These are phyloP conservation scores for Catamblyrhynchus diadema DNA, from an alignment of 2,797 vertebrate species.

Conservation along the genomic window DNA sequence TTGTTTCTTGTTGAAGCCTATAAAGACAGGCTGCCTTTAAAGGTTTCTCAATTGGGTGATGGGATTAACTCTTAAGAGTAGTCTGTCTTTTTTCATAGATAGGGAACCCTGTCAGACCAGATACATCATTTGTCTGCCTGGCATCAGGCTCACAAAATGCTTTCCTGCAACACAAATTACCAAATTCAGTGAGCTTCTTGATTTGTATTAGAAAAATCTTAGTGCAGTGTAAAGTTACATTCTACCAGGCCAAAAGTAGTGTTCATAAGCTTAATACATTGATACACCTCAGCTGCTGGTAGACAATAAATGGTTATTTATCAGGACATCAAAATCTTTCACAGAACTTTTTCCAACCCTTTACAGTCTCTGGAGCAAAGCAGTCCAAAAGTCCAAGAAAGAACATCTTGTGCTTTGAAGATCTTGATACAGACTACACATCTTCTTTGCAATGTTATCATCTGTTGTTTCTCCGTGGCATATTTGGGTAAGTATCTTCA, in stretches of 20 bases:
- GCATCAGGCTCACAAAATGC: not conserved
- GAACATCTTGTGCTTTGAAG: not conserved
- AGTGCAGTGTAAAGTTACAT: not conserved
- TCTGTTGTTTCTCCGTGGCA: not conserved
- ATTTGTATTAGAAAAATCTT: not conserved
- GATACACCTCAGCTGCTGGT: not conserved
- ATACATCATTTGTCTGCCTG: not conserved
- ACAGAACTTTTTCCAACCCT: not conserved
- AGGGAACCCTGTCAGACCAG: not conserved
- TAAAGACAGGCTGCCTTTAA: not conserved
- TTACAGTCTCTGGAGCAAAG: not conserved
- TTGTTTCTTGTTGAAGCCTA: not conserved
- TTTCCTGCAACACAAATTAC: not conserved
- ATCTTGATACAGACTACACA: not conserved
- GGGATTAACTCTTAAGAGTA: not conserved
- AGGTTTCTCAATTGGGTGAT: rapidly evolving
- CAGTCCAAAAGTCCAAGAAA: not conserved
- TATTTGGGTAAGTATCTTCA: not conserved
- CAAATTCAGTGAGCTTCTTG: not conserved
- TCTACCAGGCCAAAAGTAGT: not conserved
- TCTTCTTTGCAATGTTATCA: not conserved
- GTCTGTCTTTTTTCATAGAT: not conserved
- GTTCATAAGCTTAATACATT: not conserved
- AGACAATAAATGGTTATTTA: not conserved
- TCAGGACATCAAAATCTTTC: not conserved